Evolutionary conservation across 2,113 vertebrate species (phyloP).

Genomic region (Microcebus jonahi): DNA sequence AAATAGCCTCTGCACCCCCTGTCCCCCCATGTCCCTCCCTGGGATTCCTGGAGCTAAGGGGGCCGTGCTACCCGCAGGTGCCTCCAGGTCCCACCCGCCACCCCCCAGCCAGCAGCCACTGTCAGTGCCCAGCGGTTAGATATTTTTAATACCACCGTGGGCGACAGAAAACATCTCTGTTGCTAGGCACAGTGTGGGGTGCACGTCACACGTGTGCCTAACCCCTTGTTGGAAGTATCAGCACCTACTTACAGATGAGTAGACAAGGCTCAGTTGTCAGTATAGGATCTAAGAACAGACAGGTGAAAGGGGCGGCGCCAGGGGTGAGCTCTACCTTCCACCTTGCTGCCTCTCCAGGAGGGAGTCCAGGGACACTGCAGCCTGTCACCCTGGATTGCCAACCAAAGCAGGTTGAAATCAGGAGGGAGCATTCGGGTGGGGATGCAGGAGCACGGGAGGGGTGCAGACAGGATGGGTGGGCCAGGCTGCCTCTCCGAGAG

Average conservation of each 20-base stretch:
- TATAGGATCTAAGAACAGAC: background rate
- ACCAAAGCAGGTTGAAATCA: background rate
- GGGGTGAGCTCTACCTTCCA: background rate
- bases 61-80: background rate
- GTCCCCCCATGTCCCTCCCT: background rate
- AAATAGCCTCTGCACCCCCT: no score
- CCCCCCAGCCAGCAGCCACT: background rate
- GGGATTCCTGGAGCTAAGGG: background rate
- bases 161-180: background rate
- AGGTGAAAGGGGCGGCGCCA: background rate
- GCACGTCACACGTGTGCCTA: rapidly evolving
- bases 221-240: background rate
- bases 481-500: background rate
- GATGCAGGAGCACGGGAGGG: background rate
- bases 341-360: background rate
- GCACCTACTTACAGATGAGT: background rate
- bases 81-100: background rate
- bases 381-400: background rate
- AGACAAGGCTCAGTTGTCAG: background rate
- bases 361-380: background rate
- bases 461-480: background rate
- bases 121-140: background rate
- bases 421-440: background rate
- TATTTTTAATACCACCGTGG: background rate
- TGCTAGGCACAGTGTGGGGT: background rate